These are phyloP conservation scores for Okapia johnstoni DNA, from an alignment of 2,113 vertebrate species.

Conservation along the genomic window DNA sequence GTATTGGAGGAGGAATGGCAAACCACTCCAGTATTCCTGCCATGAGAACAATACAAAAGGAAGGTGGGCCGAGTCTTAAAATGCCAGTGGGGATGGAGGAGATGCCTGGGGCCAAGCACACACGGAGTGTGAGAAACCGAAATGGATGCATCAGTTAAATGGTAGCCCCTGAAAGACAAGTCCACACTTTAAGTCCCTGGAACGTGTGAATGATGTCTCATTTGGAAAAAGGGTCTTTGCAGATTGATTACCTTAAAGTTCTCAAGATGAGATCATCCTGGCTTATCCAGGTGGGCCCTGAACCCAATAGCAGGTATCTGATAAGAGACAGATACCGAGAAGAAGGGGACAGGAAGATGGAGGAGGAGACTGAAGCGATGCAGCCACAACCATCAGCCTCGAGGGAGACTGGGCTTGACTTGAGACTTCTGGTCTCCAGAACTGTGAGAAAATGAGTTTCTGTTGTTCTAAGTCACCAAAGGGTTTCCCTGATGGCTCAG, in stretches of 20 bases:
- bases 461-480: neutral
- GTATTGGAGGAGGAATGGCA: neutral
- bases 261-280: neutral
- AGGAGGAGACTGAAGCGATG: neutral
- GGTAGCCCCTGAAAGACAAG: neutral
- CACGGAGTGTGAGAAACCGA: neutral
- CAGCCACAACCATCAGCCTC: neutral
- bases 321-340: neutral
- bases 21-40: neutral
- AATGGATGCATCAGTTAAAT: neutral
- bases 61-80: neutral
- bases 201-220: neutral
- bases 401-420: rapidly evolving
- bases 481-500: neutral
- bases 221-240: neutral
- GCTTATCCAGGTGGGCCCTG: neutral
- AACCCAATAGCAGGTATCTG: neutral
- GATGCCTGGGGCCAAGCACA: neutral
- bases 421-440: neutral
- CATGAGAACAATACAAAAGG: neutral
- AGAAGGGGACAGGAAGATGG: neutral
- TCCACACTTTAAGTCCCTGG: neutral
- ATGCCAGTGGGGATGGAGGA: neutral
- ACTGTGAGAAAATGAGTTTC: neutral
- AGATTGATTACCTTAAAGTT: neutral